Evolutionary conservation across 2,888 invertebrate genomes (phyloP), one percentile per base, ranked within the genome.

Genomic region (Andrena chrysosceles): DNA sequence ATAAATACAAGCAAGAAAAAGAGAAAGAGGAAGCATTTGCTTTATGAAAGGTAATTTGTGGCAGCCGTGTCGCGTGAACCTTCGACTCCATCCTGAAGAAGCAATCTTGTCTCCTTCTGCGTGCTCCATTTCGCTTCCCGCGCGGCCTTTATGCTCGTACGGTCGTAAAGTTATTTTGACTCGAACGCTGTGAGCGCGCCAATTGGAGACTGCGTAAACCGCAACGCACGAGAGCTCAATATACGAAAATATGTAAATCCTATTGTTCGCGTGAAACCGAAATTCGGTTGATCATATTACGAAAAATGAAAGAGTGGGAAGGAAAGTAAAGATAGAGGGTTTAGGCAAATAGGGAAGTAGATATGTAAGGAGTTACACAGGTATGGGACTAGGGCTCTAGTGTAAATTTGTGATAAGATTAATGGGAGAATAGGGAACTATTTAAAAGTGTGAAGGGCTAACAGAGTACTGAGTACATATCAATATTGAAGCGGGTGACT

Each of bases 91-190:
- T 49, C 66, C 62, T 5, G 54, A 29, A 23, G 69, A 70, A 70
- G 73, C 59, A 74, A 80, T 74, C 74, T 56, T 59, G 59, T 52
- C 23, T 67, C 33, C 60, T 49, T 49, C 56, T 23, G 56, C 8
- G 23, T 56, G 69, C 33, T 33, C 29, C 66, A 13, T 54, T 42
- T 42, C 48, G 59, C 60, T 52, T 62, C 54, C 59, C 33, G 6
- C 1, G 68, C 52, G 20, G 33, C 42, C 62, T 74, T 67, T 60
- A 67, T 29, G 23, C 60, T 33, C 54, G 52, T 33, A 59, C 26
- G 49, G 60, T 83, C 87, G 83, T 87, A 85, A 88, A 85, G 77
- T 76, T 83, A 85, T 84, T 85, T 86, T 80, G 79, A 81, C 81
- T 75, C 70, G 76, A 62, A 67, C 74, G 54, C 64, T 67, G 73